Conservation (phyloP, 1,140 invertebrate genomes). For the Drosophila mojavensis region DNA sequence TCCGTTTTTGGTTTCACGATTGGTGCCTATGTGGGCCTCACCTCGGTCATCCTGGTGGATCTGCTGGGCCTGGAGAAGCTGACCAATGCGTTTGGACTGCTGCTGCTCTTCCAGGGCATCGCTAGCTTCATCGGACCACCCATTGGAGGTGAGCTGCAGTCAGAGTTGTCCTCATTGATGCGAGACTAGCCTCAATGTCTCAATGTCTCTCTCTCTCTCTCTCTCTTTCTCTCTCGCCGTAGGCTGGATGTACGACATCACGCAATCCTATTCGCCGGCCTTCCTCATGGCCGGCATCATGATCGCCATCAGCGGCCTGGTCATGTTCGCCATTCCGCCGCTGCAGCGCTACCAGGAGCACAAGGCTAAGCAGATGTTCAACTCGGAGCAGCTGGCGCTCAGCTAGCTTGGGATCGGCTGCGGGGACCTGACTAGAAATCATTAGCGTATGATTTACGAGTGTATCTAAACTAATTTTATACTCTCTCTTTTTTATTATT, state of each 20-base stretch:
- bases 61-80: conserved; percentile 93
- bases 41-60: conserved; percentile 95
- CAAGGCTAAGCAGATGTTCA: conserved; percentile 49
- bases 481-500: background rate
- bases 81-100: conserved; percentile 96
- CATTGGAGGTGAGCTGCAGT: conserved; percentile 90
- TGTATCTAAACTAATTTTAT: background rate
- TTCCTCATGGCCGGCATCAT: conserved; percentile 93
- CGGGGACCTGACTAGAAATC: too few species aligned
- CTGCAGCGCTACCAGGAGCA: conserved; percentile 86
- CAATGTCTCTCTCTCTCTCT: too few species aligned
- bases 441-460: too few species aligned
- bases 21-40: conserved; percentile 96
- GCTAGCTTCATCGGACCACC: conserved; percentile 95
- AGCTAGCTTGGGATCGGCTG: conserved; percentile 51
- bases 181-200: too few species aligned
- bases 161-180: too few species aligned
- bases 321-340: conserved; percentile 94
- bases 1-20: conserved; percentile 93
- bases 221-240: too few species aligned
- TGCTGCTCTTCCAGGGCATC: conserved; percentile 95
- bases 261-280: conserved; percentile 91
- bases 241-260: conserved; percentile 92
- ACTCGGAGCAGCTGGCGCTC: conserved; percentile 62
- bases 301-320: conserved; percentile 93